Conservation (phyloP, 2,113 vertebrate species). For the Scatophagus argus region DNA sequence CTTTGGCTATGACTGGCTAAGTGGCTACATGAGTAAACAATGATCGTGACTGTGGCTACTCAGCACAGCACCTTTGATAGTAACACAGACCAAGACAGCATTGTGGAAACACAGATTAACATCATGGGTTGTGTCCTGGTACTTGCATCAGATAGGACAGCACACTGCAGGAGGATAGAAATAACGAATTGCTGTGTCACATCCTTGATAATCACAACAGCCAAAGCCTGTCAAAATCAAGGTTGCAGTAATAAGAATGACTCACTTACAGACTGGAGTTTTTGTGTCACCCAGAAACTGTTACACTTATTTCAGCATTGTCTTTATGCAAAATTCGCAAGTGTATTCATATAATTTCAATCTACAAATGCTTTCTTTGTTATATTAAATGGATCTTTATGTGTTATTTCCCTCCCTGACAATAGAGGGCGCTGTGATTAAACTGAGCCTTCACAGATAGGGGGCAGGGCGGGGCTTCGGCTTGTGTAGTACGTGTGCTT, state of each 20-base stretch:
- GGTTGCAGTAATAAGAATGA: neutral
- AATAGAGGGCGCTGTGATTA: slow-evolving; percentile 24
- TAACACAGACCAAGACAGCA: neutral
- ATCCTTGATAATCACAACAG: neutral
- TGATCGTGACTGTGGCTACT: neutral
- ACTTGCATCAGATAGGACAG: neutral
- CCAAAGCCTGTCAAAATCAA: too few species aligned
- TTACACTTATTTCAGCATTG: neutral
- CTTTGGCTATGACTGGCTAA: neutral
- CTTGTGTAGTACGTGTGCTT: slow-evolving; percentile 82
- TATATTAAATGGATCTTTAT: neutral
- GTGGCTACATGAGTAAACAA: neutral
- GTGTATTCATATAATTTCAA: too few species aligned
- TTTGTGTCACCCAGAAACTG: neutral
- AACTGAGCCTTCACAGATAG: rapidly evolving
- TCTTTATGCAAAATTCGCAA: neutral
- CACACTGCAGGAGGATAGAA: neutral
- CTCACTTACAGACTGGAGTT: too few species aligned
- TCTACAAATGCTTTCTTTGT: too few species aligned
- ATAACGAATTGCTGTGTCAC: too few species aligned
- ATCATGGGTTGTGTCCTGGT: neutral
- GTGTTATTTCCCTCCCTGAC: slow-evolving; percentile 33
- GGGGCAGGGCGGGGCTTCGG: slow-evolving; percentile 61
- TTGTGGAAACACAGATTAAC: neutral
- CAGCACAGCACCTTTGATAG: neutral